Evolutionary conservation across 2,888 invertebrate species (phyloP), one percentile per base, ranked within the genome.

Genomic region (Noctua comes): DNA sequence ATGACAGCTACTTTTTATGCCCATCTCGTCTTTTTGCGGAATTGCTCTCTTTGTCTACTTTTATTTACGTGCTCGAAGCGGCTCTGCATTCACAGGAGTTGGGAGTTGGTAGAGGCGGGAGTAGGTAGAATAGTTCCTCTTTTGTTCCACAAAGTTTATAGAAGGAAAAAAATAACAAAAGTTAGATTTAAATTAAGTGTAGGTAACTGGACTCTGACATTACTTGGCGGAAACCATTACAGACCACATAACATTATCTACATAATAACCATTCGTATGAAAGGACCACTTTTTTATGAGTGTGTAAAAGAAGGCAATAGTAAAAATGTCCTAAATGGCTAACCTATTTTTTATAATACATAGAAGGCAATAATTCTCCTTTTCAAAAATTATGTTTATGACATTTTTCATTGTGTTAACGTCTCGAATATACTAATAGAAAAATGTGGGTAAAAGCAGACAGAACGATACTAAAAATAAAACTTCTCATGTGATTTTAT

Each of bases 1-100:
- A 94, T 96, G 96, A 96, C 96, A 96, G 96, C 96, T 95, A 95
- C 96, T 96, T 96, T 95, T 96, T 96, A 94, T 95, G 92, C 91
- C 89, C 88, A 90, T 91, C 91, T 83, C 91, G 93, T 91, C 93
- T 87, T 95, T 95, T 95, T 95, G 94, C 94, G 92, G 87, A 89
- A 93, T 93, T 93, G 93, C 94, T 94, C 93, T 94, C 95, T 96
- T 96, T 96, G 96, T 96, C 95, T 95, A 95, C 95, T 93, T 94
- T 94, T 96, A 95, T 95, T 96, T 96, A 96, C 95, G 95, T 94
- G 94, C 92, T 86, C 86, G 70, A 75, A 82, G 86, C 86, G 73
- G 77, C 82, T 73, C 90, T 91, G 93, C 91, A 91, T 93, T 93
- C 91, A 92, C 92, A 88, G 87, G 71, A 66, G 40, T n/a, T 68